Percentiles rank a stretch among this genome's conserved stretches.
phyloP scores from a whole-genome alignment of 2,113 vertebrate genomes.

The Spilogale gracilis region DNA sequence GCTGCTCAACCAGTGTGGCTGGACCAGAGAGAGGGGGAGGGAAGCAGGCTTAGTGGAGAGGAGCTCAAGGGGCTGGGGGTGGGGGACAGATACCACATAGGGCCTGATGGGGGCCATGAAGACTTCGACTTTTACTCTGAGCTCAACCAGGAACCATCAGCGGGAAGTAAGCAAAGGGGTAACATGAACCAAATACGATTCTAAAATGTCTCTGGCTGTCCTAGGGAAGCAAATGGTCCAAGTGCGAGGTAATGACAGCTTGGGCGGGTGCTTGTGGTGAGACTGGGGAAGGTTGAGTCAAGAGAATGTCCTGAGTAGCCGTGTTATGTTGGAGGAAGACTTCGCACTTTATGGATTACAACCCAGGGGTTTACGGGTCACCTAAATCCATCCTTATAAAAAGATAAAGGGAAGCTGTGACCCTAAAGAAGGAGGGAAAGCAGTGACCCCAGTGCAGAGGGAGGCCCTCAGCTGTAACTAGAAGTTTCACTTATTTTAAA shows the following conservation, averaged over 20 bases:
- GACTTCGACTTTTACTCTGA: neutral
- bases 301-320: neutral
- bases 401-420: neutral
- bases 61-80: neutral
- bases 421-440: neutral
- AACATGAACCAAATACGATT: neutral
- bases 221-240: neutral
- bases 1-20: too few relatives aligned
- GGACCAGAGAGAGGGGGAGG: neutral
- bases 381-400: neutral
- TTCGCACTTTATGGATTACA: neutral
- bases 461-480: neutral
- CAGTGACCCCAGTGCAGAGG: accelerated
- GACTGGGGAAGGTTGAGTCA: neutral
- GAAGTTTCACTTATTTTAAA: neutral
- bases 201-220: neutral
- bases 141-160: neutral
- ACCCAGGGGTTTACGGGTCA: neutral
- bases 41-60: neutral
- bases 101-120: neutral
- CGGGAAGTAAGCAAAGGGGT: neutral
- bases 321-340: neutral
- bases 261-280: neutral
- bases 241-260: neutral
- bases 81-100: accelerated